Conservation (phyloP, 1,140 invertebrate species). For the Temnothorax longispinosus region DNA sequence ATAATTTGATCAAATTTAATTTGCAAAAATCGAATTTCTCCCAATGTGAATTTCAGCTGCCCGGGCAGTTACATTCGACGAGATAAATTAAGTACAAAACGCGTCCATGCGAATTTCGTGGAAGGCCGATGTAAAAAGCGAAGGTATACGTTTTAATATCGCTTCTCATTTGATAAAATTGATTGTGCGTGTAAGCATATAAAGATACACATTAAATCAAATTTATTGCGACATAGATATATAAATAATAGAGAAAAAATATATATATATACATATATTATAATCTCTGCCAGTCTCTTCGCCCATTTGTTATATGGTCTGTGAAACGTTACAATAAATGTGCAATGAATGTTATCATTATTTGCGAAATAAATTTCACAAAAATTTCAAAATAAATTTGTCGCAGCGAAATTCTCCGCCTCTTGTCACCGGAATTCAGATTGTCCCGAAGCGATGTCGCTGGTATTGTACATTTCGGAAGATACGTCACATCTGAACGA, state of each 20-base stretch:
- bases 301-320: not conserved
- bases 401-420: not conserved
- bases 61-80: not conserved
- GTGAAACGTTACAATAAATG: not conserved
- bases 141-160: not conserved
- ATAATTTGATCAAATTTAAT: constrained; percentile 29
- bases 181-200: not conserved
- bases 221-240: not conserved
- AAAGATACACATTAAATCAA: not conserved
- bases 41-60: not conserved
- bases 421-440: constrained; percentile 27
- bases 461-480: constrained; percentile 74
- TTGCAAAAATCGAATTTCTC: constrained; percentile 39
- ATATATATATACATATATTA: no score
- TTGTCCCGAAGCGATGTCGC: constrained; percentile 62
- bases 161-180: not conserved
- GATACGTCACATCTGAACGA: constrained; percentile 73
- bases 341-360: not conserved
- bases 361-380: not conserved
- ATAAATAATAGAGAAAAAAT: not conserved
- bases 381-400: not conserved
- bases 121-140: not conserved
- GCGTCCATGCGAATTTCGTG: not conserved
- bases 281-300: not conserved
- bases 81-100: constrained; percentile 27